Evolutionary conservation across 1,140 invertebrate genomes (phyloP), one percentile per base, ranked within the genome.

Genomic region (Bombus picipes): DNA sequence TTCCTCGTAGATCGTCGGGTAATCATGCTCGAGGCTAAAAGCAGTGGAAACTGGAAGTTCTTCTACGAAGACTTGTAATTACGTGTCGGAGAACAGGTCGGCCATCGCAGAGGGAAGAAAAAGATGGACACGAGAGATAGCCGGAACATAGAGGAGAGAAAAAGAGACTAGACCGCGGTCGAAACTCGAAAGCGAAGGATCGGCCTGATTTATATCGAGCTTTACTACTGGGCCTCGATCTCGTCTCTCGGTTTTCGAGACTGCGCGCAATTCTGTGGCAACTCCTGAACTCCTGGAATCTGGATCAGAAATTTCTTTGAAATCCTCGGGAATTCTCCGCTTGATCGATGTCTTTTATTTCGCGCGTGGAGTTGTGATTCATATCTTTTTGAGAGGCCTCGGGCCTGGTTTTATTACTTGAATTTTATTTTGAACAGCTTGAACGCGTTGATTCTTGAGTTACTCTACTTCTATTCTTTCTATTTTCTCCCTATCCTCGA

Each of bases 151-250:
- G 59, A 10, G 59, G 32, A 68, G 18, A 68, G 32, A 28, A 34
- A 72, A 39, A 28, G 70, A n/a, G 37, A 41, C 81, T 65, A 57
- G 39, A 62, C 25, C 37, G 74, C 85, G 74, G 74, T 37, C 73
- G 73, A 82, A 77, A 86, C 66, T 66, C 83, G 28, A 53, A n/a
- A 57, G 65, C 57, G 70, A 57, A 57, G 85, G 62, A 66, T 81
- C 78, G 28, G 75, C 37, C 89, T 88, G 89, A 90, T 90, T 90
- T 90, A 90, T 90, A 90, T 90, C 72, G 89, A 87, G 85, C 85
- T 89, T 88, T 70, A 70, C 83, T 47, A 72, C 76, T 41, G 85
- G 77, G 85, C 81, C 59, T 41, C 68, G 25, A 89, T 84, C 86
- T 83, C 86, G 66, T 62, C 75, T 59, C 73, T 62, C 68, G 75